phyloP scores from a whole-genome alignment of 2,888 invertebrate genomes.

The Eupithecia dodoneata region DNA sequence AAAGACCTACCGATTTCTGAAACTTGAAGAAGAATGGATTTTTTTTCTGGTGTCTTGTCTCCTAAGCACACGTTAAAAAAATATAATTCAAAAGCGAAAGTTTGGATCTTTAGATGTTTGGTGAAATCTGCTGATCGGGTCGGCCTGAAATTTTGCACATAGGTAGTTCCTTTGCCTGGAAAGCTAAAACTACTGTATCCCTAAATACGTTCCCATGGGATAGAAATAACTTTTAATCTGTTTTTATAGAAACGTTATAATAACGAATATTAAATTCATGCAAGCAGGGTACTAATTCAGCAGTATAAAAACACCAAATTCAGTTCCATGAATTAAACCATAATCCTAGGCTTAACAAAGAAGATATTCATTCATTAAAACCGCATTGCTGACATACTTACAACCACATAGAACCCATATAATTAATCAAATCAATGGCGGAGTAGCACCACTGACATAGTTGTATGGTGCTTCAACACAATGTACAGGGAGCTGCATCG shows the following conservation, averaged over 20 bases:
- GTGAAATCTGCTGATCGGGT: not conserved
- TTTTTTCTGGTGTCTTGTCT: not conserved
- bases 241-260: too few species aligned
- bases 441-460: slow-evolving; percentile 24
- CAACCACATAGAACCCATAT: not conserved
- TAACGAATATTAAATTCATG: not conserved
- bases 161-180: too few species aligned
- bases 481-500: too few species aligned
- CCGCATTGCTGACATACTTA: slow-evolving; percentile 1
- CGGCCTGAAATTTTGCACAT: not conserved
- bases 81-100: not conserved
- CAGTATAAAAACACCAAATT: not conserved
- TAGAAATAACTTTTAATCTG: too few species aligned
- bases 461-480: slow-evolving; percentile 4
- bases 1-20: not conserved
- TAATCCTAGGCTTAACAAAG: not conserved
- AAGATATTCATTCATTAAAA: not conserved
- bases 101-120: not conserved
- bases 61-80: not conserved
- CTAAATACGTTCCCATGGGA: too few species aligned
- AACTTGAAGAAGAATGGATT: not conserved
- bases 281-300: not conserved
- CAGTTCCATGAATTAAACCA: not conserved
- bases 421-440: slow-evolving; percentile 17
- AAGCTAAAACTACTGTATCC: too few species aligned